phyloP scores from a whole-genome alignment of 2,113 vertebrate genomes.

The Petaurus breviceps region DNA sequence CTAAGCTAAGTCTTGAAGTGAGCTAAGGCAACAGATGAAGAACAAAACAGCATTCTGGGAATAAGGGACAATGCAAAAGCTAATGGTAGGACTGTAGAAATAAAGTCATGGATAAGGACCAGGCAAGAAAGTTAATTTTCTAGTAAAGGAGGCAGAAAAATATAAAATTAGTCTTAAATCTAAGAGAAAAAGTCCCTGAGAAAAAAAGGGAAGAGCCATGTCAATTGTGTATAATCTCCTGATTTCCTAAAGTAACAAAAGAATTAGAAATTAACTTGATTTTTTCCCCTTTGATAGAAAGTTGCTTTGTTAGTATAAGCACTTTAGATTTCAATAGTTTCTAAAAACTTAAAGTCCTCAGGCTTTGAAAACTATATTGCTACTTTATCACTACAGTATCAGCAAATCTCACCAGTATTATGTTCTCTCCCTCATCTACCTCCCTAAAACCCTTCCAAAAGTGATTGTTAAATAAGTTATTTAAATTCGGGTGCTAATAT shows the following conservation, averaged over 20 bases:
- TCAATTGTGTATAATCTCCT: neutral
- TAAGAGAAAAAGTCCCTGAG: neutral
- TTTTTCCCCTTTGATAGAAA: neutral
- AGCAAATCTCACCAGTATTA: neutral
- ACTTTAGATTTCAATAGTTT: neutral
- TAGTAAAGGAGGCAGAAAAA: neutral
- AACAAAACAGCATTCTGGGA: neutral
- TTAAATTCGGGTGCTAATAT: neutral
- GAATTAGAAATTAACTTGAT: neutral
- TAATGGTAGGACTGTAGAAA: neutral
- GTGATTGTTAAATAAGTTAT: neutral
- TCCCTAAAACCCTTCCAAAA: neutral
- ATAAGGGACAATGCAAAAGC: neutral
- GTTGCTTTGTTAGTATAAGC: neutral
- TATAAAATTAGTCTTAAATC: neutral
- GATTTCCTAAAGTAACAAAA: neutral
- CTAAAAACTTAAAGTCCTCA: neutral
- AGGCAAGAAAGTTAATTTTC: neutral
- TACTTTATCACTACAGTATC: neutral
- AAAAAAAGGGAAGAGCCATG: neutral
- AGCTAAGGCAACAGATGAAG: neutral
- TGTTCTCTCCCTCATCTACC: neutral
- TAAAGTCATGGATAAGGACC: neutral
- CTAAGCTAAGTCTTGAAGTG: neutral
- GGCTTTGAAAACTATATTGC: neutral